These are phyloP conservation scores for Callithrix jacchus DNA, from an alignment of 2,113 vertebrate genomes.

Conservation along the genomic window DNA sequence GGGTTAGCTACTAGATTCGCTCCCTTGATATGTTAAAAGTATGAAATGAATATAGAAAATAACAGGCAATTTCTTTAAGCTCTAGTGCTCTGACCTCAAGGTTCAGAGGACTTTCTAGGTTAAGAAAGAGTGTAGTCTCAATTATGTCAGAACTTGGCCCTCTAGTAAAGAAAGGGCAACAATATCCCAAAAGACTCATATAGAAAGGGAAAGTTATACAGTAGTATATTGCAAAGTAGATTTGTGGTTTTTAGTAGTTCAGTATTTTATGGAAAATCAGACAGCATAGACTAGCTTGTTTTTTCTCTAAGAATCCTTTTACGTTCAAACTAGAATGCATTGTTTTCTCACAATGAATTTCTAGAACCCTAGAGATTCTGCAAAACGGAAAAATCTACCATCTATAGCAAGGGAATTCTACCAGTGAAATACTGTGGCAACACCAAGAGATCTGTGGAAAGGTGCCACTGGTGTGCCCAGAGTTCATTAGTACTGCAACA, in stretches of 20 bases:
- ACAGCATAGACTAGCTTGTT: background rate
- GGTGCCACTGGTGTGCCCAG: background rate
- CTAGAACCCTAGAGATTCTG: background rate
- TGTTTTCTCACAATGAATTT: background rate
- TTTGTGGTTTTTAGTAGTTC: background rate
- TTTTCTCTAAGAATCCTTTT: background rate
- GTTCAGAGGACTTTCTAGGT: background rate
- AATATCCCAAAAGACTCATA: background rate
- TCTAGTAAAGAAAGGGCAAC: background rate
- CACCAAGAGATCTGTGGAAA: background rate
- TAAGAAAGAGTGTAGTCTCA: background rate
- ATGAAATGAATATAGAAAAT: background rate
- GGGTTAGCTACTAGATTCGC: background rate
- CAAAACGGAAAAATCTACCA: background rate
- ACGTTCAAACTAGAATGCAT: background rate
- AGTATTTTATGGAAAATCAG: background rate
- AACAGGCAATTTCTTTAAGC: background rate
- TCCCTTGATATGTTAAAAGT: background rate
- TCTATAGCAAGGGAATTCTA: background rate
- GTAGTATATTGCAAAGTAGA: background rate
- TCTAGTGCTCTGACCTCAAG: background rate
- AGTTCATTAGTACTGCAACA: background rate
- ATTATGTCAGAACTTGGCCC: background rate
- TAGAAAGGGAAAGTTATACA: background rate
- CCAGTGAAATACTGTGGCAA: background rate